Evolutionary conservation across 2,888 invertebrate species (phyloP), one percentile per base, ranked within the genome.

Genomic region (Oxyteleia sp.): DNA sequence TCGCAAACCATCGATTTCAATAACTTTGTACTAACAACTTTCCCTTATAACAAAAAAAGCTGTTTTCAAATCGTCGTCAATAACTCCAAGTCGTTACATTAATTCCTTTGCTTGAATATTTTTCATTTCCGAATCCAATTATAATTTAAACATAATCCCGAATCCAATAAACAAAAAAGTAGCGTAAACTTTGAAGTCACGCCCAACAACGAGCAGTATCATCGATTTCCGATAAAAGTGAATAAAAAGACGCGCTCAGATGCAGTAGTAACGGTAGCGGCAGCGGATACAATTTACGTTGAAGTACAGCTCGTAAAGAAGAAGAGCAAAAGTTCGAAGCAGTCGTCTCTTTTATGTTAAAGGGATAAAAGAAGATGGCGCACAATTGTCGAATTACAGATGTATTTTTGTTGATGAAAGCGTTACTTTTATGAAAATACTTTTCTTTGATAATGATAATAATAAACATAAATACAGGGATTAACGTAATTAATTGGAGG

Each of bases 191-290:
- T 74, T 66, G 66, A 80, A 80, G 80, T 80, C 80, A 80, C 80
- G 80, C 80, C 72, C 80, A 74, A 80, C 80, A 80, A 80, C 79
- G 79, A 61, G 72, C 72, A 26, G 43, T 72, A 53, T 66, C 80
- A 80, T 80, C 66, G 80, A 72, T 80, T 80, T 80, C 57, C 80
- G 57, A 74, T 74, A 80, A 74, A 80, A 74, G 49, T 74, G 66
- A 80, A 80, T 74, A 74, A 74, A 80, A 80, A 80, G 69, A 63
- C 68, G 72, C 53, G 68, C 49, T 79, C 71, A 57, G 64, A 79
- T 79, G 71, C 79, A 79, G 53, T n/a, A 38, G 64, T 15, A 66
- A 49, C 29, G 53, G 53, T 53, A 49, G 55, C 41, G 8, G 64
- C 41, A 41, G 51, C 57, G 53, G 81, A 81, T 81, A 68, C 45